Conservation (phyloP, 2,888 invertebrate genomes). For the Nomada hirtipes region DNA sequence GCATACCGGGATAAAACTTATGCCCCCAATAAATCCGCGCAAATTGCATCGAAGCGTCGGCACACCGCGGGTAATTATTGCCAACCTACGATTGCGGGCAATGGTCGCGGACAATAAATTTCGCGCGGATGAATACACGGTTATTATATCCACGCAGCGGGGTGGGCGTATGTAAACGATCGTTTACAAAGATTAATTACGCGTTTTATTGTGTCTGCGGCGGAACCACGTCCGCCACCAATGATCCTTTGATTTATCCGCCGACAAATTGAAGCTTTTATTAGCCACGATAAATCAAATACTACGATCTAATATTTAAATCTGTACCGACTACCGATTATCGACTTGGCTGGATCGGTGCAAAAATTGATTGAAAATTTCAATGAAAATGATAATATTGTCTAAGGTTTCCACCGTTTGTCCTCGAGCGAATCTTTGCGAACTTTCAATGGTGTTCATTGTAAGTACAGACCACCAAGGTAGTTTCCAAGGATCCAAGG, state of each 20-base stretch:
- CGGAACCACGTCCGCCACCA: constrained; percentile 35
- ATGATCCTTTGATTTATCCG: constrained; percentile 49
- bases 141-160: constrained; percentile 46
- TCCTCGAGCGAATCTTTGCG: background rate
- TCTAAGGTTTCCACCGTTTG: background rate
- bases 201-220: constrained; percentile 34
- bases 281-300: constrained; percentile 5
- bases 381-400: background rate
- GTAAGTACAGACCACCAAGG: constrained; percentile 31
- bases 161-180: constrained; percentile 62
- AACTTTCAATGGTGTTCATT: background rate
- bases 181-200: constrained; percentile 63
- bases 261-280: constrained; percentile 53
- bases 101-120: constrained; percentile 63
- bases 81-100: constrained; percentile 50
- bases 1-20: constrained; percentile 39
- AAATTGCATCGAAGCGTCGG: constrained; percentile 58
- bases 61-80: constrained; percentile 52
- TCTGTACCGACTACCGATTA: background rate
- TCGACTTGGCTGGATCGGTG: background rate
- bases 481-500: constrained; percentile 12
- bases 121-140: constrained; percentile 49
- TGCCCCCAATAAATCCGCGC: constrained; percentile 57
- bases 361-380: background rate
- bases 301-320: background rate